phyloP scores from a whole-genome alignment of 2,113 vertebrate genomes.

The Corythornis vintsioides region DNA sequence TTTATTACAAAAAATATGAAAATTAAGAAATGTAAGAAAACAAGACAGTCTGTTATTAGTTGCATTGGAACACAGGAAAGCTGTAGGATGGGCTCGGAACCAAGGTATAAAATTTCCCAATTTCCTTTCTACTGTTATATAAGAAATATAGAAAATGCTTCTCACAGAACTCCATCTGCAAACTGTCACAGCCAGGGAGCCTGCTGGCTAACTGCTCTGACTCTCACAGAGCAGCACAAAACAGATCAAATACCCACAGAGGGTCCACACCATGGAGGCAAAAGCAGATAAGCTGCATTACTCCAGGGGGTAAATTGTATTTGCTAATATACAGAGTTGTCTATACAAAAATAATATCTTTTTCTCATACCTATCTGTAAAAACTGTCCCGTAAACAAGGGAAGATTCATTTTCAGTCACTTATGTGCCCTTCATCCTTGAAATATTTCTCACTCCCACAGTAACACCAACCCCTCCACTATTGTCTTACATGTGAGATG shows the following conservation, averaged over 20 bases:
- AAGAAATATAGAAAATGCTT: neutral
- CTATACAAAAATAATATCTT: neutral
- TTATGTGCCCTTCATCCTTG: neutral
- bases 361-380: neutral
- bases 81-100: neutral
- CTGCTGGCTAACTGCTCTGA: neutral
- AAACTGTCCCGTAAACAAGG: neutral
- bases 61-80: neutral
- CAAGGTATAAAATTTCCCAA: neutral
- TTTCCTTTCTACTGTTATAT: neutral
- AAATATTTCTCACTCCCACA: neutral
- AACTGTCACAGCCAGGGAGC: neutral
- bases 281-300: neutral
- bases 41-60: neutral
- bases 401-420: neutral
- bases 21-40: neutral
- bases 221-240: neutral
- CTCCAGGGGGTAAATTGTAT: neutral
- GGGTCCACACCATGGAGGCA: neutral
- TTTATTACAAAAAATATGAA: neutral
- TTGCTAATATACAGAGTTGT: neutral
- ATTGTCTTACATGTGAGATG: neutral
- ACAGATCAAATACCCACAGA: neutral
- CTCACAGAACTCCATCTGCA: neutral
- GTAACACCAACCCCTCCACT: rapidly evolving